Conservation (phyloP, 2,888 invertebrate genomes). For the Nudaria mundana region DNA sequence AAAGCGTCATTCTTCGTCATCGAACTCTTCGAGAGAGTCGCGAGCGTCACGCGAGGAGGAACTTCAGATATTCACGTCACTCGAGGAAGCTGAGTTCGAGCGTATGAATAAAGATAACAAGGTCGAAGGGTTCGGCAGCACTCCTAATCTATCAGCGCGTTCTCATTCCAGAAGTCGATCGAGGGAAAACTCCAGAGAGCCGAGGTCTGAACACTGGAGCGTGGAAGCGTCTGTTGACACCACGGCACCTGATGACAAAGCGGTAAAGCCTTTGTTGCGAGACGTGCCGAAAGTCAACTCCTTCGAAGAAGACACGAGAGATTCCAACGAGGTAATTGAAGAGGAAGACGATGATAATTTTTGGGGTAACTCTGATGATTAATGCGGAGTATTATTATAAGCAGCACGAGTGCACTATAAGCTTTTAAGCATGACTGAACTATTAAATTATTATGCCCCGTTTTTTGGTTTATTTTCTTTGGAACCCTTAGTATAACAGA, state of each 20-base stretch:
- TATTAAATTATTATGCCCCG: conserved; percentile 63
- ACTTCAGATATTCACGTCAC: conserved; percentile 83
- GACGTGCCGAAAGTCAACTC: conserved; percentile 63
- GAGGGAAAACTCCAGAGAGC: conserved; percentile 69
- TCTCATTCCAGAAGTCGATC: conserved; percentile 80
- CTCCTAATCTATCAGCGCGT: conserved; percentile 75
- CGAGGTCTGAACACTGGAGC: conserved; percentile 56
- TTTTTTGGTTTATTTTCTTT: conserved; percentile 62
- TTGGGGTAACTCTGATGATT: conserved; percentile 72
- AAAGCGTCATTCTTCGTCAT: conserved; percentile 82
- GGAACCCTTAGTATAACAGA: conserved; percentile 35
- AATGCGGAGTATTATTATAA: conserved; percentile 47
- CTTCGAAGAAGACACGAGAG: conserved; percentile 67
- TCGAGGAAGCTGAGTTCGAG: conserved; percentile 82
- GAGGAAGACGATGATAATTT: conserved; percentile 63
- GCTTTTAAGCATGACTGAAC: conserved; percentile 75
- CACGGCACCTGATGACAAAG: conserved; percentile 39
- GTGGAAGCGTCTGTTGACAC: conserved; percentile 50
- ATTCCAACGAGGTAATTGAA: conserved; percentile 65
- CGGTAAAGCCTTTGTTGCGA: conserved; percentile 42
- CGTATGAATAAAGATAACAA: conserved; percentile 53
- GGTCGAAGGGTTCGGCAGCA: conserved; percentile 57
- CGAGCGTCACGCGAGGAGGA: conserved; percentile 84
- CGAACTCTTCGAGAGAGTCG: conserved; percentile 82
- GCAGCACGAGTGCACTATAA: conserved; percentile 56